Base-by-base conservation (phyloP, 2,113 vertebrate species). In the Oenanthe melanoleuca region DNA sequence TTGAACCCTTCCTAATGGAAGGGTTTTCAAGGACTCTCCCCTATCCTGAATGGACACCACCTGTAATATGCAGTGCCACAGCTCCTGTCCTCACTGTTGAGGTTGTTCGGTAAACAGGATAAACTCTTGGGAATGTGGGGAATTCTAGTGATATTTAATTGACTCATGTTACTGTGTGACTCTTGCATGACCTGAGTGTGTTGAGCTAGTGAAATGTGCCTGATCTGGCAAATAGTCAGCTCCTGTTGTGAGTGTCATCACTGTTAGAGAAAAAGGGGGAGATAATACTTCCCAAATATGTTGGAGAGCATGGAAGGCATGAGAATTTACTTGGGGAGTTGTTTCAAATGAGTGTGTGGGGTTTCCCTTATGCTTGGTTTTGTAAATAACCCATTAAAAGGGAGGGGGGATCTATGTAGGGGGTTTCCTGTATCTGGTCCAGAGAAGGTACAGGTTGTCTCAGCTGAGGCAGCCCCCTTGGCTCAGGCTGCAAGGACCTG, bases 11-110 rank as follows among this genome's bases (percentile, higher is more conserved):
- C 5, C 3, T 44, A 57, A 45, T 19, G 6, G 34, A 33, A 60
- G 21, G 7, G 3, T 13, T 80, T 93, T 55, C 50, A 47, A 34
- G 29, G 57, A 5, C n/a, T 34, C 3, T 57, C 3, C 5, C 2
- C 3, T 0, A 1, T 22, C 1, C 3, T 3, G 3, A 9, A 16
- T 1, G 0, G 10, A 21, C 6, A 18, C 8, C 18, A 12, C 5
- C 22, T 29, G 8, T 28, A 24, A 15, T n/a, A 26, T 17, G 53
- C 25, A 19, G 9, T 25, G 20, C 40, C 44, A 19, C 4, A 14
- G 24, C 45, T 70, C 20, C 31, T 66, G 20, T 63, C 33, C 9
- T 69, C 0, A 0, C 9, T 63, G 20, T 18, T 31, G 15, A 14
- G 0, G 3, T 4, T 33, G 33, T 18, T 59, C 11, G 16, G 26